Evolutionary conservation across 2,113 vertebrate species (phyloP).

Genomic region (Zosterops lateralis): DNA sequence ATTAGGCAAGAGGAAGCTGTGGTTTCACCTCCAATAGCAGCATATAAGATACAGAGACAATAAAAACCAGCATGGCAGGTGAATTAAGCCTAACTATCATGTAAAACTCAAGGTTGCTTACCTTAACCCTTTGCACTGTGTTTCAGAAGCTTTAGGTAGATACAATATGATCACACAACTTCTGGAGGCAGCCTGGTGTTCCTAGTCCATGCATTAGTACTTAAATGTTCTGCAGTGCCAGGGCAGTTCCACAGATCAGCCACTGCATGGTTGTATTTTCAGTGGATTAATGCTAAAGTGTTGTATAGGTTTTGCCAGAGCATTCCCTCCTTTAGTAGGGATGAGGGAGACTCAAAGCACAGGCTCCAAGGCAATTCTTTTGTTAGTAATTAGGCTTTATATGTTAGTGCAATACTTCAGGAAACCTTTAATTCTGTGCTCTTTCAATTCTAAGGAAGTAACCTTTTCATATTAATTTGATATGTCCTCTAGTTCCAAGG

Average conservation of each 20-base stretch:
- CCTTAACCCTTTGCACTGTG: not conserved
- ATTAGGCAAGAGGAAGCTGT: not conserved
- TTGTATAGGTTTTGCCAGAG: not conserved
- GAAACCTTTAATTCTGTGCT: slow-evolving; percentile 33
- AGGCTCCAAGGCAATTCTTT: slow-evolving; percentile 11
- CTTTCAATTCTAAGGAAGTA: slow-evolving; percentile 32
- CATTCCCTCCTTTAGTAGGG: not conserved
- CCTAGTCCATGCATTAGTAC: not conserved
- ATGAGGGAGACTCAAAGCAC: not conserved
- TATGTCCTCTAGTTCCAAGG: slow-evolving; percentile 25
- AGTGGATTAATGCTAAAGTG: not conserved
- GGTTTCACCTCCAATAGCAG: slow-evolving; percentile 47
- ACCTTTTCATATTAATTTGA: not conserved
- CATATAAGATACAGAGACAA: not conserved
- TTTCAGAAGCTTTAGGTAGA: slow-evolving; percentile 7
- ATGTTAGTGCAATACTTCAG: slow-evolving; percentile 37
- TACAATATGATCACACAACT: not conserved
- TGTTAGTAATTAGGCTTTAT: slow-evolving; percentile 37
- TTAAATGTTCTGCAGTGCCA: not conserved
- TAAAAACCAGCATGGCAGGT: not conserved
- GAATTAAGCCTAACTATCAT: not conserved
- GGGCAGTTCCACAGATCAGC: not conserved
- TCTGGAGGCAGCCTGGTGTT: not conserved
- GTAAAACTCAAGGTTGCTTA: not conserved
- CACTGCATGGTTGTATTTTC: not conserved